Base-by-base conservation (phyloP, 30 jellyfish, hydroid and myxozoan genomes). In the Sanderia malayensis region DNA sequence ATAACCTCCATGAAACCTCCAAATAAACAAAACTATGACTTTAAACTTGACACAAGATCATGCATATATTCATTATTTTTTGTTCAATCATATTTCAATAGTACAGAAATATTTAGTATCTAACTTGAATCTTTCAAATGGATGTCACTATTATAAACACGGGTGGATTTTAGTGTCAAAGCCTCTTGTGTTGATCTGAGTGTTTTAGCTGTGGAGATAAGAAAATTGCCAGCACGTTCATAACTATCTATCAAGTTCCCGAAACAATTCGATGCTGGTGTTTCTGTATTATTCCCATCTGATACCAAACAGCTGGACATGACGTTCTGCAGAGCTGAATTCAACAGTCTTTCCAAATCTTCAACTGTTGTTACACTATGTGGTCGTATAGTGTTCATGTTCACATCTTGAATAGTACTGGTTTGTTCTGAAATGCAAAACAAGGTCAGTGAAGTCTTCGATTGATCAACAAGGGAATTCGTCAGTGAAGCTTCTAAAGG, bases 221-320 rank as follows among this genome's bases (percentile, higher is more conserved):
- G 66, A 29, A 82, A 83, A 57, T 79, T 83, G 11, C 96, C 98
- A 46, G 98, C 95, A 15, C 87, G 70, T 45, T 85, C 87, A 55
- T 90, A 90, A 75, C 96, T 76, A 46, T 78, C 90, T 23, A 83
- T 83, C 72, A 90, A 46, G 31, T 22, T 26, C 31, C 58, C 44
- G 69, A 78, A 64, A 1, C 20, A 58, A 25, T 37, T 31, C 1
- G 47, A 15, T 27, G 67, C 11, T n/a, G n/a, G n/a, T 17, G 75
- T n/a, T 34, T 44, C 44, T 1, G 46, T 34, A 9, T 59, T 32
- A 18, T 37, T 62, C 17, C 32, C 4, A 23, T 31, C 52, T 8
- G 80, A 29, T 11, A 26, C 58, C 32, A 55, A 21, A 23, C 58
- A 49, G 66, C 61, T 44, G 26, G 82, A 71, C 57, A 78, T 46